Base-by-base conservation (phyloP, 37 sponge, comb jelly and placozoan genomes). In the Dysidea cf. avara region DNA sequence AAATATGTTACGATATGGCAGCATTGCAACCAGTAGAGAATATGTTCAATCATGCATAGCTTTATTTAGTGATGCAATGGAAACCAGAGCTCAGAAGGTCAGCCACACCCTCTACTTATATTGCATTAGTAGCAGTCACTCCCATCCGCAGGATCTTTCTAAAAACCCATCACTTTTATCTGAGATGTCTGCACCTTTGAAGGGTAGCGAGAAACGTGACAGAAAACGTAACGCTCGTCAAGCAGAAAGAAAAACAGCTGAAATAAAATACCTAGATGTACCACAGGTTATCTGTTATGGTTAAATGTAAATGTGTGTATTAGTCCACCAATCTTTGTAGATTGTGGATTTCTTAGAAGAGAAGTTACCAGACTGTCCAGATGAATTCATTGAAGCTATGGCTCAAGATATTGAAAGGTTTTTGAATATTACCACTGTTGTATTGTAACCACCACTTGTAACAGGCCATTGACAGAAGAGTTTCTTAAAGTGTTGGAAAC, bases 81-180 rank as follows among this genome's bases (percentile, higher is more conserved):
- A 67, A 64, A 83, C 81, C 4, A 93, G 76, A 50, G 94, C 94
- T 0, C 20, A 83, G 24, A 67, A 88, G 80, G 93, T 92, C 12
- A 2, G 47, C 24, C 7, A 43, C 46, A 43, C 46, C 46, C 9
- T 9, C 46, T 43, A 43, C 39, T 56, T 56, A 56, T 56, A 26
- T 6, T 9, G 7, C 46, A 43, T 9, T 9, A 6, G 14, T 7
- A 56, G 7, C 14, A 14, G 11, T 56, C 7, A 56, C 7, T 12
- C 25, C 58, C 11, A 7, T 43, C 5, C 46, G 9, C 46, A 43
- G 46, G 46, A 43, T 43, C 5, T 43, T 9, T 43, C 46, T 43
- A 43, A 43, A 43, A 43, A 43, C 46, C 46, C 46, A 12, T 43
- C 46, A 5, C 46, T 43, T 12, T 43, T 43, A 9, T 43, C 46